phyloP scores from a whole-genome alignment of 2,797 vertebrate species.

The Harpagifer antarcticus region DNA sequence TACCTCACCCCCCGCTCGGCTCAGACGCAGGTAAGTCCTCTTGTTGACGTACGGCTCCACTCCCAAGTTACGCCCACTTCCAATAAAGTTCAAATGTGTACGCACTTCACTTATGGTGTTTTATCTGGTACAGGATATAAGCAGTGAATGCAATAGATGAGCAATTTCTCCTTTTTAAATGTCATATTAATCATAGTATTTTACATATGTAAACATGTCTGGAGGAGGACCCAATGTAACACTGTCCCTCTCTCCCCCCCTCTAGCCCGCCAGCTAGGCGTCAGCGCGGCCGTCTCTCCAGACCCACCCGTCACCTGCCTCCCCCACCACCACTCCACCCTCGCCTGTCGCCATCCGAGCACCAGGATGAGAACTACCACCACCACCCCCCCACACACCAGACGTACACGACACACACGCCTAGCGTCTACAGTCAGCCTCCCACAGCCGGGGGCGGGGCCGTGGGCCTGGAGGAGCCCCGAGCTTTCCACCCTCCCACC shows the following conservation, averaged over 20 bases:
- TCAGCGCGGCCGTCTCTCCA: constrained; percentile 93
- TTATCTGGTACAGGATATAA: no score
- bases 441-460: constrained; percentile 49
- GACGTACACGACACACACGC: constrained; percentile 73
- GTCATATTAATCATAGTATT: background rate
- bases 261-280: constrained; percentile 93
- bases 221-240: constrained; percentile 1
- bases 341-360: constrained; percentile 79
- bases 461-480: constrained; percentile 91
- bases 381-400: constrained; percentile 65
- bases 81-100: no score
- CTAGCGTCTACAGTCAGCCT: constrained; percentile 80
- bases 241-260: background rate
- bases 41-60: background rate
- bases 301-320: constrained; percentile 90
- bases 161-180: no score
- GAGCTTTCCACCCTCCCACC: constrained; percentile 94
- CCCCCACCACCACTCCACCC: constrained; percentile 75
- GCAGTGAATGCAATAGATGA: no score
- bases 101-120: no score
- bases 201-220: background rate
- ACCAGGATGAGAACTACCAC: constrained; percentile 94
- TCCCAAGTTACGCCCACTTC: background rate
- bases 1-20: constrained; percentile 94
- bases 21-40: constrained; percentile 90